Percentiles rank a stretch among this genome's conserved stretches.
Conservation (phyloP, 64 coral and sea anemone genomes). For the Actinia tenebrosa region DNA sequence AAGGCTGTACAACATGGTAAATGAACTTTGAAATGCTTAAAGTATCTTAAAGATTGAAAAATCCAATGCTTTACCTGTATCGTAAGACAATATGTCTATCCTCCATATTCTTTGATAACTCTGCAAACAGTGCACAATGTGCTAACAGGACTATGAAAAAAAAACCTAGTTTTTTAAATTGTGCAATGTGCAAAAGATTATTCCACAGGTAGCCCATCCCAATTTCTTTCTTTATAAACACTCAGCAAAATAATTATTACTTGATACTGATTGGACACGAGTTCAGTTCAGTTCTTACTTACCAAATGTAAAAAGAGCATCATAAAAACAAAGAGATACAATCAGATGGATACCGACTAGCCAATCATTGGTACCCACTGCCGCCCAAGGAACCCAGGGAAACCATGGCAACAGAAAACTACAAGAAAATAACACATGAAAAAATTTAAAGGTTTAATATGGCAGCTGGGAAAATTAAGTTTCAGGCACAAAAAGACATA, state of each 20-base stretch:
- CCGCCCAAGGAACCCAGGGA: constrained; percentile 46
- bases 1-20: no score
- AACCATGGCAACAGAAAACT: constrained; percentile 95
- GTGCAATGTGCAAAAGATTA: no score
- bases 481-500: no score
- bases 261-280: no score
- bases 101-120: constrained; percentile 64
- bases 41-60: no score
- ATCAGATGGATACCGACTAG: constrained; percentile 89
- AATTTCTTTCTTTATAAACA: no score
- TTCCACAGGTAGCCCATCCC: no score
- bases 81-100: constrained; percentile 70
- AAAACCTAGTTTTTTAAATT: neutral
- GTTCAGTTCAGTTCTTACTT: neutral
- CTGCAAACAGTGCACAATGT: constrained; percentile 87
- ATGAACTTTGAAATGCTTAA: no score
- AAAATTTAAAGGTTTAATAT: no score
- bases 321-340: constrained; percentile 88
- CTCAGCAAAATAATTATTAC: no score
- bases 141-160: constrained; percentile 67
- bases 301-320: constrained; percentile 96
- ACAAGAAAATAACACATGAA: constrained; percentile 10
- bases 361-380: constrained; percentile 65
- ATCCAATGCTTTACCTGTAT: constrained; percentile 49
- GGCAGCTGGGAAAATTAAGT: no score